A percentile compares a stretch with the other conserved stretches of the same genome.
These are phyloP conservation scores for Pammene aurita DNA, from an alignment of 2,888 invertebrate genomes.

Conservation along the genomic window DNA sequence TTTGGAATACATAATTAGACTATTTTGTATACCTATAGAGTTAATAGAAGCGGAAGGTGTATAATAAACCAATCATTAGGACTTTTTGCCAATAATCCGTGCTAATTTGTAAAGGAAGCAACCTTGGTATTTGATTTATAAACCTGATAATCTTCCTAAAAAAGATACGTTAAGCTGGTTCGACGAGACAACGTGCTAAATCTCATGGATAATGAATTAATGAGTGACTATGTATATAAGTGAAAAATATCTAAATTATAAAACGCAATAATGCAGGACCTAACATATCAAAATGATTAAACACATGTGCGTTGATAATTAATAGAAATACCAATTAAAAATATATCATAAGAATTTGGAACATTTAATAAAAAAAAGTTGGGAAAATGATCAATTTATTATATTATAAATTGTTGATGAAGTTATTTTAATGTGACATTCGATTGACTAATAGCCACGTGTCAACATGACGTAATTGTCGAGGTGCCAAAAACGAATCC, in stretches of 20 bases:
- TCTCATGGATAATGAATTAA: background rate
- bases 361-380: no score
- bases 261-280: no score
- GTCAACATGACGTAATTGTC: no score
- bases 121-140: slow-evolving; percentile 6
- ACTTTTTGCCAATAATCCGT: background rate
- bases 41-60: background rate
- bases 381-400: no score
- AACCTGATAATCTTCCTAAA: slow-evolving; percentile 11
- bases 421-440: no score
- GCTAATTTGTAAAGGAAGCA: background rate
- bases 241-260: background rate
- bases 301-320: no score
- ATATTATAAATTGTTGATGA: no score
- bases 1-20: background rate
- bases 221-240: background rate
- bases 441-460: no score
- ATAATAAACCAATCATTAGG: slow-evolving; percentile 1
- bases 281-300: no score
- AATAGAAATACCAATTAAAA: no score
- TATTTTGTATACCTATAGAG: background rate
- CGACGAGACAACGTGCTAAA: background rate
- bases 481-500: no score
- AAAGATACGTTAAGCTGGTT: background rate
- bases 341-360: no score